These are phyloP conservation scores for Hafferia zeledoni DNA, from an alignment of 2,797 vertebrate genomes.

Conservation along the genomic window DNA sequence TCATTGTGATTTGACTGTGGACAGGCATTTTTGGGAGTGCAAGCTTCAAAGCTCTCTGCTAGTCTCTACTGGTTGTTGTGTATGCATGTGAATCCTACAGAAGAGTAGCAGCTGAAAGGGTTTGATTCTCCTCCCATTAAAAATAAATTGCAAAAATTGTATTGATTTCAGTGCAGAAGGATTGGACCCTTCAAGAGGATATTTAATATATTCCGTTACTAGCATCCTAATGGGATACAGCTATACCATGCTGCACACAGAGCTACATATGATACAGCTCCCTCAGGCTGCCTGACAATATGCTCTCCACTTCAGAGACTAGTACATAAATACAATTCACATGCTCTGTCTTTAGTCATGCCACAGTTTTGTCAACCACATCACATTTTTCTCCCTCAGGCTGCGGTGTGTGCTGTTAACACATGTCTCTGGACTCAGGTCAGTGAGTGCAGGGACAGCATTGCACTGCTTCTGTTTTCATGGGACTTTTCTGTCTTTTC, in stretches of 20 bases:
- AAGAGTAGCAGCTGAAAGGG: not conserved
- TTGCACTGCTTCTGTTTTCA: not conserved
- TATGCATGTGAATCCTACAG: not conserved
- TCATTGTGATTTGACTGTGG: not conserved
- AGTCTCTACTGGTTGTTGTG: not conserved
- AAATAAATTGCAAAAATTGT: slow-evolving; percentile 41
- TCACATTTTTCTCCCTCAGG: slow-evolving; percentile 59
- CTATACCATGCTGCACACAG: not conserved
- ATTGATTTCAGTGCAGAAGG: slow-evolving; percentile 34
- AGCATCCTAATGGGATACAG: slow-evolving; percentile 60
- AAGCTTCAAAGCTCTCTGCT: not conserved
- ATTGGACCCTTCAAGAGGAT: slow-evolving; percentile 25
- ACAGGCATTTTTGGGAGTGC: not conserved
- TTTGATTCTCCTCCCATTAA: slow-evolving; percentile 17
- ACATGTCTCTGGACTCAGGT: slow-evolving; percentile 29
- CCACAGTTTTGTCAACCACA: slow-evolving; percentile 62
- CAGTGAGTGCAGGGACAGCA: slow-evolving; percentile 5
- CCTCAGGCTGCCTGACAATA: slow-evolving; percentile 49
- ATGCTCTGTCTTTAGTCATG: slow-evolving; percentile 66
- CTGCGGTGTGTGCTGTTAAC: not conserved
- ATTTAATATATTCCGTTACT: slow-evolving; percentile 47
- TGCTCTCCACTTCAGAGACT: slow-evolving; percentile 52
- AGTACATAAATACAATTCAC: slow-evolving; percentile 58
- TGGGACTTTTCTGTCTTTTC: not conserved
- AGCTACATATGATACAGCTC: slow-evolving; percentile 47